These are phyloP conservation scores for Petrocephalus microphthalmus DNA, from an alignment of 2,113 vertebrate species.

Conservation along the genomic window DNA sequence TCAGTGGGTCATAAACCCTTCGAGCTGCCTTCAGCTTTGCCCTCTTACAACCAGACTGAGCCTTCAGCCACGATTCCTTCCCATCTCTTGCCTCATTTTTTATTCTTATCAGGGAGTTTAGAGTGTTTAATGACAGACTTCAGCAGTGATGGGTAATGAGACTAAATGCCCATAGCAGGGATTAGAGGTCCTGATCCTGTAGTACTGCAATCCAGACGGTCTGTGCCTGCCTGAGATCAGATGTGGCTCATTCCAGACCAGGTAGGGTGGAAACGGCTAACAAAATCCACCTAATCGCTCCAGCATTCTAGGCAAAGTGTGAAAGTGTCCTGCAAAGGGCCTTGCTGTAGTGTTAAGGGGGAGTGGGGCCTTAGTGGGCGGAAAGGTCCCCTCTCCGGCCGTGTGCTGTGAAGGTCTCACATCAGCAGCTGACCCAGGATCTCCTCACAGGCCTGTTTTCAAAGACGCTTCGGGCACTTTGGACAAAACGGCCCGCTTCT, in stretches of 20 bases:
- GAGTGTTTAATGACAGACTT: background rate
- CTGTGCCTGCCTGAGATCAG: no score
- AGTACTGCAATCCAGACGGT: no score
- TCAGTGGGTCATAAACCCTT: no score
- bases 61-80: no score
- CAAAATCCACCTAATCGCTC: background rate
- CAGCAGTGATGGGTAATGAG: background rate
- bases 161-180: no score
- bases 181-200: no score
- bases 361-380: background rate
- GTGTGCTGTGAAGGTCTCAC: background rate
- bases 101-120: background rate
- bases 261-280: background rate
- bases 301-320: background rate
- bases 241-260: no score
- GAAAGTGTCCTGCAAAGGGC: background rate
- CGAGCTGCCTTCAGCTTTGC: no score
- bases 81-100: background rate
- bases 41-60: no score
- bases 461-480: conserved; percentile 85
- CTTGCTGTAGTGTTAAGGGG: background rate
- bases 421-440: background rate
- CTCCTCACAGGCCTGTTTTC: conserved; percentile 74
- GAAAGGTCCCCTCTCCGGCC: background rate
- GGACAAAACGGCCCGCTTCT: conserved; percentile 89